Conservation (phyloP, 2,888 invertebrate species). For the Chalcosyrphus nemorum region DNA sequence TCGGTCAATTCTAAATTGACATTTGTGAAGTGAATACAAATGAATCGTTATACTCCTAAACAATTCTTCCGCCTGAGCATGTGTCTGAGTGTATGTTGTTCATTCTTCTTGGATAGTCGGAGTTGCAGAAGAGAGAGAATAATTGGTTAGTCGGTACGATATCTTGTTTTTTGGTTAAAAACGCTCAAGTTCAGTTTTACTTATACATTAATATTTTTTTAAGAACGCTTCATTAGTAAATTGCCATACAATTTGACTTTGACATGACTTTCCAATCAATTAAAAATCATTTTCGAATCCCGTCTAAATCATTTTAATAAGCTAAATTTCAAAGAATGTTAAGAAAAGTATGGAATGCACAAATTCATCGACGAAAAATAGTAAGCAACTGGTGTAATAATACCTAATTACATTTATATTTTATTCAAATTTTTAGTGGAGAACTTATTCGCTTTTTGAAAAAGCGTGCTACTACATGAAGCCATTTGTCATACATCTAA, state of each 20-base stretch:
- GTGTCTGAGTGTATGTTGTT: too few species aligned
- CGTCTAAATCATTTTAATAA: background rate
- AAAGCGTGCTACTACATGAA: constrained; percentile 54
- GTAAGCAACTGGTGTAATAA: background rate
- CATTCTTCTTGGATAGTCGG: too few species aligned
- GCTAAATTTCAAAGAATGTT: constrained; percentile 23
- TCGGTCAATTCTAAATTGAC: too few species aligned
- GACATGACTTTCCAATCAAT: background rate
- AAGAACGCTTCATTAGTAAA: background rate
- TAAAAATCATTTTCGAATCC: background rate
- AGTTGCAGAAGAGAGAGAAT: too few species aligned
- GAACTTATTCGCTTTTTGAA: background rate
- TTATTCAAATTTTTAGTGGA: constrained; percentile 51
- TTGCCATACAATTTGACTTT: background rate
- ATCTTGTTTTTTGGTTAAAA: too few species aligned
- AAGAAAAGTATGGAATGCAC: constrained; percentile 54
- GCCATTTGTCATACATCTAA: constrained; percentile 39
- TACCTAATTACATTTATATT: background rate
- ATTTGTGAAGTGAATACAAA: too few species aligned
- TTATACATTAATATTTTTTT: too few species aligned
- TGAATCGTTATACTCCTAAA: too few species aligned
- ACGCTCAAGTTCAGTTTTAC: too few species aligned
- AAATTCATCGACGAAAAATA: constrained; percentile 58
- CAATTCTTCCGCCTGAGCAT: too few species aligned
- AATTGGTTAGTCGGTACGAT: too few species aligned